phyloP scores from a whole-genome alignment of 2,888 invertebrate species.

The Agriopis leucophaearia region DNA sequence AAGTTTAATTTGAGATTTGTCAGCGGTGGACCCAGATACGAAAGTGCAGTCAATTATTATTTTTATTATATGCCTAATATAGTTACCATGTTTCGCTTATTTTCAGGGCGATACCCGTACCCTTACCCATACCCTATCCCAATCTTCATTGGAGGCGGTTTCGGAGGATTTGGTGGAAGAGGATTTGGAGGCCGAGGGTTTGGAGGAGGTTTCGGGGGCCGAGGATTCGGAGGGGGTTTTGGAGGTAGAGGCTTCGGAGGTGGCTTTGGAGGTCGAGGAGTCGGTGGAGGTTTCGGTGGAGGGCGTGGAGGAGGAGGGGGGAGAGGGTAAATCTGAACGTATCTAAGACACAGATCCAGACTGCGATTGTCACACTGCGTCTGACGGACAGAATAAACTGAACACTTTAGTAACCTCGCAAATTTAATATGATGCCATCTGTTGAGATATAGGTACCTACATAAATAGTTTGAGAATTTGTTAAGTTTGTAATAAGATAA shows the following conservation, averaged over 20 bases:
- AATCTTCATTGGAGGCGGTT: slow-evolving; percentile 48
- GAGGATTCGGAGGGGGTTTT: slow-evolving; percentile 55
- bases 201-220: slow-evolving; percentile 47
- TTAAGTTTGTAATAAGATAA: no score
- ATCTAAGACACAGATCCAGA: background rate
- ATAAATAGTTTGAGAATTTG: no score
- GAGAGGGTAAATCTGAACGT: slow-evolving; percentile 20
- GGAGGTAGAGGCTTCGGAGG: slow-evolving; percentile 59
- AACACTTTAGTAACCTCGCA: no score
- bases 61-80: no score
- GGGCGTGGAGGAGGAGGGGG: slow-evolving; percentile 44
- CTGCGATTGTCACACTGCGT: no score
- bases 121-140: slow-evolving; percentile 53
- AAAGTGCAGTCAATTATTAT: no score
- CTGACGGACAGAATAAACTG: no score
- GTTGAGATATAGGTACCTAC: no score
- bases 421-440: no score
- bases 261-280: slow-evolving; percentile 52
- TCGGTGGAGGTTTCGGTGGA: slow-evolving; percentile 48
- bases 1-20: no score
- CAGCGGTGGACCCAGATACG: no score
- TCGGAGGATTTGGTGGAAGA: slow-evolving; percentile 38
- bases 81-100: background rate
- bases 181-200: slow-evolving; percentile 34
- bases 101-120: slow-evolving; percentile 50